Evolutionary conservation across 37 sponge, comb jelly and placozoan genomes (phyloP).

Genomic region (Diacarnus erythraeanus): DNA sequence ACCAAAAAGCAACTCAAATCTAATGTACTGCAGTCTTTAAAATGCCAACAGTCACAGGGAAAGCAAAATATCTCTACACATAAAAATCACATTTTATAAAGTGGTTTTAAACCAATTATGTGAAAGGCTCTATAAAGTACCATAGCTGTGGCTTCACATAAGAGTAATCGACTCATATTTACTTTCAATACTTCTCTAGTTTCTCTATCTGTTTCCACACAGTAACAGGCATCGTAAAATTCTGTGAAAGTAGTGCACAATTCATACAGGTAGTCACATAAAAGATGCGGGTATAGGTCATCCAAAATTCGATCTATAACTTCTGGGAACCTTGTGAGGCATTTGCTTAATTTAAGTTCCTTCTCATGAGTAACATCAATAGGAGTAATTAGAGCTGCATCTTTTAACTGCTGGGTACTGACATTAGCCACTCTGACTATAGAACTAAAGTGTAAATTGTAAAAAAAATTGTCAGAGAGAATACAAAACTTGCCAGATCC

Average conservation of each 20-base stretch:
- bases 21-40: too few species aligned
- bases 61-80: too few species aligned
- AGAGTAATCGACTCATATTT: conserved; percentile 85
- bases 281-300: conserved; percentile 76
- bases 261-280: conserved; percentile 96
- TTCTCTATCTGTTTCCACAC: conserved; percentile 86
- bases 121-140: conserved; percentile 84
- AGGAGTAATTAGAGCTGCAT: conserved; percentile 52
- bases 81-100: conserved; percentile 81
- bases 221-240: conserved; percentile 97
- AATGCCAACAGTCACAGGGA: background rate
- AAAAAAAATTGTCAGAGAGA: too few species aligned
- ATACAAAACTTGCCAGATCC: conserved; percentile 68
- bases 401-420: conserved; percentile 54
- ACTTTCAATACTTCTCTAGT: conserved; percentile 82
- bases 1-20: too few species aligned
- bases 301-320: conserved; percentile 57
- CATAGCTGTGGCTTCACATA: conserved; percentile 90
- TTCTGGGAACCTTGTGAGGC: conserved; percentile 89
- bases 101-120: conserved; percentile 84
- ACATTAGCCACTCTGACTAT: conserved; percentile 83
- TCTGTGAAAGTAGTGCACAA: conserved; percentile 86
- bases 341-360: conserved; percentile 90
- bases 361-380: conserved; percentile 76
- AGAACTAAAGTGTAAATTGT: too few species aligned